phyloP scores from a whole-genome alignment of 2,113 vertebrate species.

The Artemisiospiza belli region DNA sequence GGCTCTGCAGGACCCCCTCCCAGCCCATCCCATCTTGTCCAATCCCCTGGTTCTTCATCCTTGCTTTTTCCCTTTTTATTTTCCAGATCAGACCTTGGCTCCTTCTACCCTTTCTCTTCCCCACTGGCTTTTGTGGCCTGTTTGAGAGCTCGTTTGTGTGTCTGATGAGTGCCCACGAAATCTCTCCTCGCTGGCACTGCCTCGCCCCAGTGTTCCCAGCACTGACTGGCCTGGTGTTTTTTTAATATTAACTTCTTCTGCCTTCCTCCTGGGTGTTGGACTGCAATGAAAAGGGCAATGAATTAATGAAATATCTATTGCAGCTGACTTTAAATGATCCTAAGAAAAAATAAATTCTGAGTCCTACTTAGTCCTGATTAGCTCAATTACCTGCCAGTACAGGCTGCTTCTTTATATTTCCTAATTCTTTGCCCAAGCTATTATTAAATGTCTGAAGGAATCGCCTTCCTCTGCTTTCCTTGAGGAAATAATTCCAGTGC shows the following conservation, averaged over 20 bases:
- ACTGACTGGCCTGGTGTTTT: neutral
- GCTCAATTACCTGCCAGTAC: slow-evolving; percentile 48
- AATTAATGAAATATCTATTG: slow-evolving; percentile 37
- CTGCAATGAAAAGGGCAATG: slow-evolving; percentile 8
- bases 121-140: slow-evolving; percentile 47
- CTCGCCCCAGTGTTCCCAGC: neutral
- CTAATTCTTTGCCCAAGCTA: slow-evolving; percentile 66
- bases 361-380: slow-evolving; percentile 30
- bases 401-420: slow-evolving; percentile 62
- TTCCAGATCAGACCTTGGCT: slow-evolving; percentile 67
- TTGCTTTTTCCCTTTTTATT: slow-evolving; percentile 50
- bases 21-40: slow-evolving; percentile 52
- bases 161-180: slow-evolving; percentile 3
- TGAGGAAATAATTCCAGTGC: slow-evolving; percentile 68
- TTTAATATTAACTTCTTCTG: neutral
- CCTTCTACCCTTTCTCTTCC: slow-evolving; percentile 16
- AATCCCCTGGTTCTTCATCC: slow-evolving; percentile 51
- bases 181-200: neutral
- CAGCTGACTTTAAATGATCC: slow-evolving; percentile 35
- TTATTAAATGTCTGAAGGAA: slow-evolving; percentile 72
- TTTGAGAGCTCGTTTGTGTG: slow-evolving; percentile 29
- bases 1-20: slow-evolving; percentile 77
- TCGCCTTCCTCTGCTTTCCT: slow-evolving; percentile 48
- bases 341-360: neutral
- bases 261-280: slow-evolving; percentile 12